Conservation (phyloP, 1,140 invertebrate genomes). For the Drosophila baimaii region DNA sequence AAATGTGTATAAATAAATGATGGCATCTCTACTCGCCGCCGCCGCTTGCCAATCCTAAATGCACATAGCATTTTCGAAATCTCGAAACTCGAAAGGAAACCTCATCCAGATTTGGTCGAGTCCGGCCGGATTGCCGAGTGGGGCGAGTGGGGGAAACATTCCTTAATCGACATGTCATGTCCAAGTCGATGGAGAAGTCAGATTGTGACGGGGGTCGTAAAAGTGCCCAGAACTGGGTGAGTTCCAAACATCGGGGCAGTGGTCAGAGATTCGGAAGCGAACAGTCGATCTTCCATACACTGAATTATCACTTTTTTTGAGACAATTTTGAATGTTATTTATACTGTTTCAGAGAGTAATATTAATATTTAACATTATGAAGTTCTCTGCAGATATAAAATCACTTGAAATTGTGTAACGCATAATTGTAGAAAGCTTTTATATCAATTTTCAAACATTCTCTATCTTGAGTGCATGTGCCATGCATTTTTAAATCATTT, state of each 20-base stretch:
- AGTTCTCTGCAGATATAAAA: neutral
- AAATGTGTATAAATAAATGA: slow-evolving; percentile 67
- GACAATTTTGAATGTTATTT: neutral
- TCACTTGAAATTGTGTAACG: too few species aligned
- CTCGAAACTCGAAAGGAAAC: slow-evolving; percentile 13
- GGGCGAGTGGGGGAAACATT: slow-evolving; percentile 22
- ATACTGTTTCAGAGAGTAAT: neutral
- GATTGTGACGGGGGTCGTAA: slow-evolving; percentile 45
- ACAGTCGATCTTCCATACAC: neutral
- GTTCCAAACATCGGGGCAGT: slow-evolving; percentile 7
- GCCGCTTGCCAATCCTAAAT: slow-evolving; percentile 38
- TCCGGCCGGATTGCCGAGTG: neutral
- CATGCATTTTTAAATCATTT: neutral
- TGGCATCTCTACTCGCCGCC: slow-evolving; percentile 32
- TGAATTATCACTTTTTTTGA: neutral
- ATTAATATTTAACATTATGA: neutral
- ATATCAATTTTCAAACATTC: neutral
- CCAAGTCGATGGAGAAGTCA: slow-evolving; percentile 42
- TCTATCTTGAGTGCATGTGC: too few species aligned
- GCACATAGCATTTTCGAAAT: slow-evolving; percentile 21
- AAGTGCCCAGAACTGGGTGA: slow-evolving; percentile 33
- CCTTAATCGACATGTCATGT: slow-evolving; percentile 48
- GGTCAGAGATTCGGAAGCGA: neutral
- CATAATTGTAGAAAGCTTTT: neutral
- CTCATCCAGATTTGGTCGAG: slow-evolving; percentile 25